A percentile compares a stretch with the other conserved stretches of the same genome.
phyloP scores from a whole-genome alignment of 2,113 vertebrate species.

The Ascaphus truei region DNA sequence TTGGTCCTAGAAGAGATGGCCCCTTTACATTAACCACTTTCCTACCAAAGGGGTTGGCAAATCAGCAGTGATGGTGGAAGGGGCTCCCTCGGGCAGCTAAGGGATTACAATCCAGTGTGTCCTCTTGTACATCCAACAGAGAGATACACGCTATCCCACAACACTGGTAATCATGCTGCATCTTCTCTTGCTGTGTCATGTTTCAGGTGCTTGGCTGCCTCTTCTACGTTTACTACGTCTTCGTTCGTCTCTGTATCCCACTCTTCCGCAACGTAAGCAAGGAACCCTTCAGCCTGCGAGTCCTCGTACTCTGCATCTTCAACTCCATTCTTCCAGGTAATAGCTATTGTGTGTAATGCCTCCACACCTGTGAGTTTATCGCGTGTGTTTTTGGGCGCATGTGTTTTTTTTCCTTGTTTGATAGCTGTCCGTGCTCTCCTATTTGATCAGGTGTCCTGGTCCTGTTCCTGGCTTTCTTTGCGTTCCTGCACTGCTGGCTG shows the following conservation, averaged over 20 bases:
- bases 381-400: too few species aligned
- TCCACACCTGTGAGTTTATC: too few species aligned
- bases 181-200: background rate
- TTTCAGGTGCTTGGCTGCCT: constrained; percentile 83
- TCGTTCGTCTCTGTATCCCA: constrained; percentile 86
- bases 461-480: constrained; percentile 69
- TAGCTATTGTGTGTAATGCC: background rate
- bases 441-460: constrained; percentile 63
- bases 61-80: too few species aligned
- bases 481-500: constrained; percentile 68
- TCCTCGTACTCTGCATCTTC: constrained; percentile 89
- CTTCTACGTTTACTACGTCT: constrained; percentile 90
- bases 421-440: constrained; percentile 9
- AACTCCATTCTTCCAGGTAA: constrained; percentile 93
- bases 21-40: too few species aligned
- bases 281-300: constrained; percentile 80
- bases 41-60: too few species aligned
- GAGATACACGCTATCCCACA: too few species aligned
- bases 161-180: too few species aligned
- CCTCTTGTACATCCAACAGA: too few species aligned
- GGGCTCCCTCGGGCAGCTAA: too few species aligned
- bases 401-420: too few species aligned
- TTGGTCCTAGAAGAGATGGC: too few species aligned
- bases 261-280: constrained; percentile 79
- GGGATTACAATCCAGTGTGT: too few species aligned